phyloP scores from a whole-genome alignment of 2,888 invertebrate genomes.

The Bedellia somnulentella region DNA sequence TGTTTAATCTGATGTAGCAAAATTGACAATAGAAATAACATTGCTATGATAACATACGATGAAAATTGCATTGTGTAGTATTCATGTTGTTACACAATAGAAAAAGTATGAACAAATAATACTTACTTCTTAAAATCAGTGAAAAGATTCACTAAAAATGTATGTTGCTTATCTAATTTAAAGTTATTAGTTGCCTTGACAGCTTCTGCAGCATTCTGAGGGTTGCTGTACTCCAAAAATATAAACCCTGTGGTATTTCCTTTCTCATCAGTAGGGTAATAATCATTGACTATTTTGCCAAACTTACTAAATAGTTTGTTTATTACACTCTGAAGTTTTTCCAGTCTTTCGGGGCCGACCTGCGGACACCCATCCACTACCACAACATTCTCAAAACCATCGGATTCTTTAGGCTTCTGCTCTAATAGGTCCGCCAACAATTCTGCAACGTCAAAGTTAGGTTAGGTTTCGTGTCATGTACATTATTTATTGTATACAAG shows the following conservation, averaged over 20 bases:
- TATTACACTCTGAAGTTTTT: slow-evolving; percentile 90
- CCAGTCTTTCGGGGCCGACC: slow-evolving; percentile 88
- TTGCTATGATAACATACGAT: no score
- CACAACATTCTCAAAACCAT: slow-evolving; percentile 94
- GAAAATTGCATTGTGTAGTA: no score
- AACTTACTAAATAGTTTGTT: slow-evolving; percentile 88
- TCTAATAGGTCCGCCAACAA: slow-evolving; percentile 88
- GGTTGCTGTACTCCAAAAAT: slow-evolving; percentile 88
- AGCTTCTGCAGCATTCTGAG: slow-evolving; percentile 84
- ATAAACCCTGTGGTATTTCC: slow-evolving; percentile 91
- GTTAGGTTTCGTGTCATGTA: slow-evolving; percentile 30
- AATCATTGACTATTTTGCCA: slow-evolving; percentile 82
- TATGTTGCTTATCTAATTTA: slow-evolving; percentile 94
- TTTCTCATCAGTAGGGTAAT: slow-evolving; percentile 81
- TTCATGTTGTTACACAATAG: no score
- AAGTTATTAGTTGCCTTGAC: slow-evolving; percentile 87
- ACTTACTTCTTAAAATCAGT: slow-evolving; percentile 92
- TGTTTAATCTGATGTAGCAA: no score
- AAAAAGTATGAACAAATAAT: slow-evolving; percentile 3
- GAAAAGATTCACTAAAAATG: slow-evolving; percentile 90
- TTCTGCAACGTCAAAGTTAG: slow-evolving; percentile 71
- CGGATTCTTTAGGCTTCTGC: slow-evolving; percentile 90
- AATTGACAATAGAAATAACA: no score
- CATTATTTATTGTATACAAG: not conserved
- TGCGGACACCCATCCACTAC: slow-evolving; percentile 96